Conservation (phyloP, 37 sponge, comb jelly and placozoan species). For the Oopsacas minuta region DNA sequence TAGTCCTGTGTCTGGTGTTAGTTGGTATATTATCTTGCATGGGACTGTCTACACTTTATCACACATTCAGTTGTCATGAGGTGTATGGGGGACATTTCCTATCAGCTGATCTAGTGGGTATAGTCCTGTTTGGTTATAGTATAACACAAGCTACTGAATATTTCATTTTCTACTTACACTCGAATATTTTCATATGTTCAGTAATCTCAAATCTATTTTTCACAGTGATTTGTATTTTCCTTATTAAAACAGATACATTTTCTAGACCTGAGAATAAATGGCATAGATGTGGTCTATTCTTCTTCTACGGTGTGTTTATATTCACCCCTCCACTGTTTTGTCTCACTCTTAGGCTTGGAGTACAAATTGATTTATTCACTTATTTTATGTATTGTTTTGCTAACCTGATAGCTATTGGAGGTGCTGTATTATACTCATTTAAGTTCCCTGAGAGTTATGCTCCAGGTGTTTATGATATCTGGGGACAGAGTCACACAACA, state of each 20-base stretch:
- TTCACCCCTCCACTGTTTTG: neutral
- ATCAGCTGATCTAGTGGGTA: neutral
- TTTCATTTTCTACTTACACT: neutral
- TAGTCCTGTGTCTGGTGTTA: neutral
- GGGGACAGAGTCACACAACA: constrained; percentile 1
- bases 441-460: neutral
- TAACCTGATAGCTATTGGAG: neutral
- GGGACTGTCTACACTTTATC: neutral
- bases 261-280: neutral
- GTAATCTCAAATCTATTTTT: neutral
- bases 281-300: neutral
- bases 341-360: neutral
- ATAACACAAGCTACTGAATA: neutral
- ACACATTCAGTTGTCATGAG: neutral
- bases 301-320: neutral
- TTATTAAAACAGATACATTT: neutral
- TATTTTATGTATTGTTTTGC: neutral
- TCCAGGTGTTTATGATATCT: neutral
- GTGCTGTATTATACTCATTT: neutral
- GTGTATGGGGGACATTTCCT: neutral
- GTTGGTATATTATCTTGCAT: neutral
- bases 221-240: neutral
- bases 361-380: neutral
- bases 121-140: neutral
- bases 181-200: neutral